Percentiles rank a stretch among this genome's conserved stretches.
These are phyloP conservation scores for Hartigia nigra DNA, from an alignment of 2,888 invertebrate species.

Conservation along the genomic window DNA sequence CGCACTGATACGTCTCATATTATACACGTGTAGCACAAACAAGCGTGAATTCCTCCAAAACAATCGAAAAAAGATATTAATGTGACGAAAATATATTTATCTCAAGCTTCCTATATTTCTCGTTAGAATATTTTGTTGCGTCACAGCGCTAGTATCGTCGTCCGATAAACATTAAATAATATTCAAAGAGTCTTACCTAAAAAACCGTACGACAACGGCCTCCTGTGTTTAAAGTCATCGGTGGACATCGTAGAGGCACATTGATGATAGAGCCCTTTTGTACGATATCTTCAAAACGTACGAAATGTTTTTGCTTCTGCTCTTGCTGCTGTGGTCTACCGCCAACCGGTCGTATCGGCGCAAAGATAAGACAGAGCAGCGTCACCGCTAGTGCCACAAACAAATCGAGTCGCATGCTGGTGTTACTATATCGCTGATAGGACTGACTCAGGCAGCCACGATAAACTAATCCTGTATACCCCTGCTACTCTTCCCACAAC, in stretches of 20 bases:
- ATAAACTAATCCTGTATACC: background rate
- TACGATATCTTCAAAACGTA: background rate
- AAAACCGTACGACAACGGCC: conserved; percentile 1
- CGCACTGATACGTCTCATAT: background rate
- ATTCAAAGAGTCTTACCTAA: conserved; percentile 4
- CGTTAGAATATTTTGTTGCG: background rate
- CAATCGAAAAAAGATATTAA: background rate
- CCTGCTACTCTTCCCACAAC: background rate
- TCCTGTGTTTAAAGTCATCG: background rate
- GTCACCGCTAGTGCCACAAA: conserved; percentile 28
- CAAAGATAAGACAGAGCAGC: conserved; percentile 13
- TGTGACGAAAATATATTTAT: background rate
- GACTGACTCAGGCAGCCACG: conserved; percentile 23
- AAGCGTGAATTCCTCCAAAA: background rate
- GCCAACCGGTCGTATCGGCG: background rate
- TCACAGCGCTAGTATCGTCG: background rate
- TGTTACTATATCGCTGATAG: conserved; percentile 19
- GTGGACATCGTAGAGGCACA: background rate
- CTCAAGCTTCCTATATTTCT: background rate
- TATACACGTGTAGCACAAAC: background rate
- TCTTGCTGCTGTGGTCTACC: background rate
- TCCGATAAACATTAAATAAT: background rate
- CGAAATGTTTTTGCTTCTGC: background rate
- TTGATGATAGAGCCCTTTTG: background rate
- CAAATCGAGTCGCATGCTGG: conserved; percentile 39